Evolutionary conservation across 2,797 vertebrate species (phyloP).

Genomic region (Kryptopterus vitreolus): DNA sequence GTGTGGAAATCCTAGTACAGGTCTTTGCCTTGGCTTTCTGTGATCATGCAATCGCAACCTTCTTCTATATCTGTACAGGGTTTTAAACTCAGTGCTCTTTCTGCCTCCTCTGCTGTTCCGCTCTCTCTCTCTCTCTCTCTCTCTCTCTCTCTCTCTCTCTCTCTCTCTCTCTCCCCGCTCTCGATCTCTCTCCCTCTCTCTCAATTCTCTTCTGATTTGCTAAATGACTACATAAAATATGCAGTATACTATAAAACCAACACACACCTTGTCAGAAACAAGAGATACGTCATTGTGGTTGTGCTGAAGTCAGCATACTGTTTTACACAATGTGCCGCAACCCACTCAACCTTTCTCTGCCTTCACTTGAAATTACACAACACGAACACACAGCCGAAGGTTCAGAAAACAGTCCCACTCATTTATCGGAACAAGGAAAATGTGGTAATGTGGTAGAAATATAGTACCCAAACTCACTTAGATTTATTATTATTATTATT

Average conservation of each 20-base stretch:
- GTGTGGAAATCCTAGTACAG: constrained; percentile 11
- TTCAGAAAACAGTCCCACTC: constrained; percentile 6
- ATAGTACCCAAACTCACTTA: neutral
- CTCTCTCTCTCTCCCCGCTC: constrained; percentile 26
- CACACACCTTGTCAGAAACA: neutral
- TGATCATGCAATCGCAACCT: constrained; percentile 19
- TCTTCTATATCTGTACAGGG: constrained; percentile 25
- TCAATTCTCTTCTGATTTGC: constrained; percentile 55
- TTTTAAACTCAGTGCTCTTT: constrained; percentile 61
- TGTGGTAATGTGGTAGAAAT: constrained; percentile 1
- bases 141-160: neutral
- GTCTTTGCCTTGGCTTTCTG: neutral
- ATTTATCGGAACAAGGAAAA: neutral
- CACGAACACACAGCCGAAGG: neutral
- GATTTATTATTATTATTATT: neutral
- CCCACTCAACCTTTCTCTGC: neutral
- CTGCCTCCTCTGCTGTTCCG: constrained; percentile 49
- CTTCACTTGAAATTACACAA: constrained; percentile 16
- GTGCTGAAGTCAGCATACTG: neutral
- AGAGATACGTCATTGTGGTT: neutral
- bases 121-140: neutral
- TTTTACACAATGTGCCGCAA: neutral
- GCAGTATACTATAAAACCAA: constrained; percentile 12
- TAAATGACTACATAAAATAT: constrained; percentile 57
- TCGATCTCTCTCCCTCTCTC: constrained; percentile 17